Evolutionary conservation across 2,888 invertebrate species (phyloP).

Genomic region (Spicauda simplicius): DNA sequence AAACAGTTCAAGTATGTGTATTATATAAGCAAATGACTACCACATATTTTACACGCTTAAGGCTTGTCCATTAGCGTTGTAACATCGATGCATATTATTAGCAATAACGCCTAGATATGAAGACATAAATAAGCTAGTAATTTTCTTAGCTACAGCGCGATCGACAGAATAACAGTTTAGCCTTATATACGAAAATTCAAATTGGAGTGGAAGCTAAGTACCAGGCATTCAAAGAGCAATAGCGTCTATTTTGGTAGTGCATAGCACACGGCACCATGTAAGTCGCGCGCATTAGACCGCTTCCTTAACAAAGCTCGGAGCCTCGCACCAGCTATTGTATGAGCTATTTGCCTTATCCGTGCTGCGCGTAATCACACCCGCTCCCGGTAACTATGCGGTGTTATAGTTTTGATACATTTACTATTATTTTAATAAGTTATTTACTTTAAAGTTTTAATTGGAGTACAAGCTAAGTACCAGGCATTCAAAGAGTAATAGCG

Average conservation of each 20-base stretch:
- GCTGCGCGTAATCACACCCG: constrained; percentile 75
- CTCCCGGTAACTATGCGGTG: constrained; percentile 54
- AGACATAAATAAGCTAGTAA: constrained; percentile 41
- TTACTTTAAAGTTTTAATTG: constrained; percentile 57
- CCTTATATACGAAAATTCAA: constrained; percentile 59
- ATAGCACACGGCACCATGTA: constrained; percentile 80
- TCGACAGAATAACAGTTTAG: constrained; percentile 56
- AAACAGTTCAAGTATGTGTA: neutral
- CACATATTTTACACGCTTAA: constrained; percentile 6
- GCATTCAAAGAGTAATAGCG: constrained; percentile 49
- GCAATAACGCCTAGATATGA: constrained; percentile 36
- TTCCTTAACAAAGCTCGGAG: constrained; percentile 79
- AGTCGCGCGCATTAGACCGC: constrained; percentile 78
- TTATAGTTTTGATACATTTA: constrained; percentile 44
- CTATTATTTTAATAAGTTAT: neutral
- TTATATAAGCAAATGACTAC: constrained; percentile 9
- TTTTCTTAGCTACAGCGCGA: constrained; percentile 17
- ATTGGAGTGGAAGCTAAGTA: constrained; percentile 57
- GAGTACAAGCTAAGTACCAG: constrained; percentile 52
- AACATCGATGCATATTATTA: constrained; percentile 30
- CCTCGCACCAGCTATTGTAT: constrained; percentile 81
- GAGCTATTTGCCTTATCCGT: constrained; percentile 85
- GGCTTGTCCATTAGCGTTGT: constrained; percentile 2
- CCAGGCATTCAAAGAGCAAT: constrained; percentile 51
- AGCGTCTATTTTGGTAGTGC: constrained; percentile 52